These are phyloP conservation scores for Bactericera cockerelli DNA, from an alignment of 1,140 invertebrate species.

Conservation along the genomic window DNA sequence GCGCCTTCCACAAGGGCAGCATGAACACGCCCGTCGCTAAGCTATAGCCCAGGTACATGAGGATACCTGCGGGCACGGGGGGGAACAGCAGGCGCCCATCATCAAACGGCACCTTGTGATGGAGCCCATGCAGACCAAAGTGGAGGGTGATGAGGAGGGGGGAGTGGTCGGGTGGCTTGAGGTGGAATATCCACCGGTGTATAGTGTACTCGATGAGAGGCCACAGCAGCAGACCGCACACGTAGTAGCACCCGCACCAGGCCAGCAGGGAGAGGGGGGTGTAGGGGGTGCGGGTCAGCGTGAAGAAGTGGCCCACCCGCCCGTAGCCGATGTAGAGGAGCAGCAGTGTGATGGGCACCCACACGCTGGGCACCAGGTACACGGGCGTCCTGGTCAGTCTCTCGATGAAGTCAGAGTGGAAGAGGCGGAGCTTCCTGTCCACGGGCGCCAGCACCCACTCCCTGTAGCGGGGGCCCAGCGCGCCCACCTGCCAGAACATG, in stretches of 20 bases:
- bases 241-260: not conserved
- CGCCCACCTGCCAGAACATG: conserved; percentile 43
- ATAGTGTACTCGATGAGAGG: conserved; percentile 49
- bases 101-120: conserved; percentile 62
- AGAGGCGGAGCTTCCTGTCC: conserved; percentile 44
- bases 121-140: conserved; percentile 54
- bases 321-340: conserved; percentile 31
- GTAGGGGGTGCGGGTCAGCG: not conserved
- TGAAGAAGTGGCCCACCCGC: not conserved
- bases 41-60: conserved; percentile 35
- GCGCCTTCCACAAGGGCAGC: conserved; percentile 28
- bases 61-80: conserved; percentile 40
- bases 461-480: conserved; percentile 42
- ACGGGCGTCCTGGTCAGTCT: conserved; percentile 47
- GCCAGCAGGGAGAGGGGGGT: not conserved
- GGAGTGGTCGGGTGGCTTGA: conserved; percentile 34
- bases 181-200: conserved; percentile 55
- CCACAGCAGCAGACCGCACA: conserved; percentile 42
- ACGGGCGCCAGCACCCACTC: conserved; percentile 56
- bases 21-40: conserved; percentile 29
- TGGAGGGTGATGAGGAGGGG: conserved; percentile 45
- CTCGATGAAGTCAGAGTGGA: conserved; percentile 44
- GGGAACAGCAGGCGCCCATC: conserved; percentile 49
- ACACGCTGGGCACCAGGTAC: conserved; percentile 49
- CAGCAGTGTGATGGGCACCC: conserved; percentile 43